Base-by-base conservation (phyloP, 1,140 invertebrate species). In the Trichonephila clavipes region DNA sequence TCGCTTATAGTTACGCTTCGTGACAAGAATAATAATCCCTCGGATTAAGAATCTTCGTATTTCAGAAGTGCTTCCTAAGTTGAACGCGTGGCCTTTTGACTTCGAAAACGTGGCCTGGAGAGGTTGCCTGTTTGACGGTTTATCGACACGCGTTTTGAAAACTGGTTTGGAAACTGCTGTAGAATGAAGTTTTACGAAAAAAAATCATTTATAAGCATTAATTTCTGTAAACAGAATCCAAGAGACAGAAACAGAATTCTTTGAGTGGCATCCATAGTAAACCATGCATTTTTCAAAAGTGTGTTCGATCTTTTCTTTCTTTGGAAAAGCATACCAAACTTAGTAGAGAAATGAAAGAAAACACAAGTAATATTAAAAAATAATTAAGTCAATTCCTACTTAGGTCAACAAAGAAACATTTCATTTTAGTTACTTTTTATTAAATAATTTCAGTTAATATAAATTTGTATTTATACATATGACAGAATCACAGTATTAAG, bases 1-100 rank as follows among this genome's bases (percentile, higher is more conserved):
- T 40, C 16, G 85, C 85, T 62, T 16, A 8, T 62, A 87, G 85
- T 62, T 61, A 87, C 24, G 85, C 85, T 62, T 62, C 85, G 59
- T 87, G 85, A 87, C 85, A 87, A 34, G 28, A 19, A 61, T 61
- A 87, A 87, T 64, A 87, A 64, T 61, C 18, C 14, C 19, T 16
- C 19, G 18, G 59, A 87, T 87, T 34, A 62, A 87, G 24, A 14
- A 21, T 87, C 28, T 61, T 87, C 51, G 28, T 19, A 58, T 87
- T 61, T 87, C n/a, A 1, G 82, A 24, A 85, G n/a, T 34, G 24
- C 24, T 77, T 34, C 72, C 24, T 77, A 24, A 77, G 72, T 51
- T 40, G 34, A 77, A 77, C 44, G 44, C 82, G 44, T 59, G 82
- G 82, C 58, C 58, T 59, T 85, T 51, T 34, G 10, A 5, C 51